phyloP scores from a whole-genome alignment of 2,888 invertebrate species.

The Patella ulyssiponensis region DNA sequence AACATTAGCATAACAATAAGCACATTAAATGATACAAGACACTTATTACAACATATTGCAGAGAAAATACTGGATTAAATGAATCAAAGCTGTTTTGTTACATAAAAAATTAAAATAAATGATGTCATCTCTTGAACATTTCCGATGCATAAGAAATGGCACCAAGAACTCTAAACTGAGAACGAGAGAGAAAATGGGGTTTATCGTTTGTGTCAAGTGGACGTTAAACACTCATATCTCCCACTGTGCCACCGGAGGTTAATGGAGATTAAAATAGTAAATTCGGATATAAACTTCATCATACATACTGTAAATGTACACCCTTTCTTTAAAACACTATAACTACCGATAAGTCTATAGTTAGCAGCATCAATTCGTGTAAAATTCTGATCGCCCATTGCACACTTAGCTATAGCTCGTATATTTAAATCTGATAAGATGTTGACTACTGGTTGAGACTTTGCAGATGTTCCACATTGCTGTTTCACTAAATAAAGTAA shows the following conservation, averaged over 20 bases:
- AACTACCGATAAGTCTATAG: neutral
- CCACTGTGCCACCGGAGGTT: too few relatives aligned
- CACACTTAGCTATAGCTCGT: neutral
- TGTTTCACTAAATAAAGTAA: neutral
- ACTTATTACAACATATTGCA: too few relatives aligned
- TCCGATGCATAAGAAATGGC: too few relatives aligned
- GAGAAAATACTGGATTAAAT: too few relatives aligned
- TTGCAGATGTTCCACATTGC: neutral
- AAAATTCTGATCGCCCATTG: neutral
- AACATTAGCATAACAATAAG: too few relatives aligned
- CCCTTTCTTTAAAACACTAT: neutral
- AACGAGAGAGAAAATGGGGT: too few relatives aligned
- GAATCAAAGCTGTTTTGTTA: too few relatives aligned
- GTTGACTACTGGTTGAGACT: neutral
- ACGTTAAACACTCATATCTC: neutral
- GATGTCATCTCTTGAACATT: too few relatives aligned
- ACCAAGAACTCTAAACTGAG: too few relatives aligned
- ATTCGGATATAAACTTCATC: neutral
- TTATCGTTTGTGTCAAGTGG: neutral
- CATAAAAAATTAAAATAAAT: too few relatives aligned
- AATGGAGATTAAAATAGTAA: neutral
- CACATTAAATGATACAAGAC: too few relatives aligned
- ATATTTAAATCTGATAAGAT: slow-evolving; percentile 3
- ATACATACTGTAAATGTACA: neutral
- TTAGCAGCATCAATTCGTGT: neutral